Percentiles rank a stretch among this genome's conserved stretches.
These are phyloP conservation scores for Chiroxiphia lanceolata DNA, from an alignment of 2,797 vertebrate species.

Conservation along the genomic window DNA sequence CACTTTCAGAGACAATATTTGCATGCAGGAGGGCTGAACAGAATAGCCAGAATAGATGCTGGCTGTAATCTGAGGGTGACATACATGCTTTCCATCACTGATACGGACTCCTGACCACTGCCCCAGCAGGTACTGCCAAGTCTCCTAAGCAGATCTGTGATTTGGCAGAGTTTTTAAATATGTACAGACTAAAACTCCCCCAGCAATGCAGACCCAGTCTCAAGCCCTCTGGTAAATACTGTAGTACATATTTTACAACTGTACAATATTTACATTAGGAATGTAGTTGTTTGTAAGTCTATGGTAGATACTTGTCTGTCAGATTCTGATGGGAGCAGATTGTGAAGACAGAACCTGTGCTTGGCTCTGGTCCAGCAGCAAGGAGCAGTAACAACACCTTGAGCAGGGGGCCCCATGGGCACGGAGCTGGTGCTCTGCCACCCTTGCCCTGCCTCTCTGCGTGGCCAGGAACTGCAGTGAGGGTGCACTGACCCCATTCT, in stretches of 20 bases:
- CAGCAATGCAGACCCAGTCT: neutral
- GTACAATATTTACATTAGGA: neutral
- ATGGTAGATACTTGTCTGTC: neutral
- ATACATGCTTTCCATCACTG: neutral
- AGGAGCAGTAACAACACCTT: neutral
- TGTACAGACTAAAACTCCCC: neutral
- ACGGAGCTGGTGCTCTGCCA: neutral
- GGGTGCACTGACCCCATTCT: accelerated
- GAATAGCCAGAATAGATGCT: neutral
- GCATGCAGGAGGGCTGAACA: neutral
- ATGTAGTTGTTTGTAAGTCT: neutral
- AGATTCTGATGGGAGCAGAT: neutral
- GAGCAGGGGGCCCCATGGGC: neutral
- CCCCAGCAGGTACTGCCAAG: neutral
- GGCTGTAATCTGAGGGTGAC: neutral
- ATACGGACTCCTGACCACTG: neutral
- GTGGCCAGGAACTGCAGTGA: neutral
- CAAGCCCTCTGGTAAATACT: neutral
- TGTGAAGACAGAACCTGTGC: neutral
- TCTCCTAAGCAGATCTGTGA: neutral
- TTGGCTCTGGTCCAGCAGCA: neutral
- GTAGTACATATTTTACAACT: neutral
- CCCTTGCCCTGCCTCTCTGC: neutral
- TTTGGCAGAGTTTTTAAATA: neutral
- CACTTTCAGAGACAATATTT: neutral